A percentile compares a stretch with the other conserved stretches of the same genome.
Evolutionary conservation across 1,140 invertebrate genomes (phyloP).

Genomic region (Drosophila obscura): DNA sequence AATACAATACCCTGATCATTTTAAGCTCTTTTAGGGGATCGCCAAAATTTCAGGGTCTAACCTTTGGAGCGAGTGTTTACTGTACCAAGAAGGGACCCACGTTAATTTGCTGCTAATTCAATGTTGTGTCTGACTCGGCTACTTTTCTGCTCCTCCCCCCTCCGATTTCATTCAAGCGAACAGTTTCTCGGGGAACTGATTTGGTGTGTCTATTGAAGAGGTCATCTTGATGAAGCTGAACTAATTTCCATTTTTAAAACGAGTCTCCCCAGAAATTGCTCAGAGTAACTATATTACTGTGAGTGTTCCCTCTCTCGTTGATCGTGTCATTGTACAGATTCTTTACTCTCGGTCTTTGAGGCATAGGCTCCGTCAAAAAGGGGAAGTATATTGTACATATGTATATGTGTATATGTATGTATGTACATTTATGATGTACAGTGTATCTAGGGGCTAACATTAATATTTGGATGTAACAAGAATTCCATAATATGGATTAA

Average conservation of each 20-base stretch:
- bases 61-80: neutral
- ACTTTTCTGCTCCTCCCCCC: neutral
- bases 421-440: neutral
- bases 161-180: neutral
- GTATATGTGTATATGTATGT: neutral
- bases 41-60: too few species aligned
- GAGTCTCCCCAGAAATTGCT: constrained; percentile 36
- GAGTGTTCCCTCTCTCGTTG: too few species aligned
- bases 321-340: constrained; percentile 11
- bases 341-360: neutral
- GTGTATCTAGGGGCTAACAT: too few species aligned
- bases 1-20: too few species aligned
- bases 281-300: constrained; percentile 16
- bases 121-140: constrained; percentile 2
- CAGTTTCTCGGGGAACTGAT: constrained; percentile 8
- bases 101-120: constrained; percentile 22
- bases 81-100: neutral
- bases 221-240: constrained; percentile 16
- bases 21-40: constrained; percentile 1
- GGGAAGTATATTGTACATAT: neutral
- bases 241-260: constrained; percentile 33
- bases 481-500: too few species aligned
- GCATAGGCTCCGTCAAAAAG: neutral
- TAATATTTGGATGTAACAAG: too few species aligned
- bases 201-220: constrained; percentile 19